A percentile compares a stretch with the other conserved stretches of the same genome.
phyloP scores from a whole-genome alignment of 2,113 vertebrate species.

The Spermophilus dauricus region DNA sequence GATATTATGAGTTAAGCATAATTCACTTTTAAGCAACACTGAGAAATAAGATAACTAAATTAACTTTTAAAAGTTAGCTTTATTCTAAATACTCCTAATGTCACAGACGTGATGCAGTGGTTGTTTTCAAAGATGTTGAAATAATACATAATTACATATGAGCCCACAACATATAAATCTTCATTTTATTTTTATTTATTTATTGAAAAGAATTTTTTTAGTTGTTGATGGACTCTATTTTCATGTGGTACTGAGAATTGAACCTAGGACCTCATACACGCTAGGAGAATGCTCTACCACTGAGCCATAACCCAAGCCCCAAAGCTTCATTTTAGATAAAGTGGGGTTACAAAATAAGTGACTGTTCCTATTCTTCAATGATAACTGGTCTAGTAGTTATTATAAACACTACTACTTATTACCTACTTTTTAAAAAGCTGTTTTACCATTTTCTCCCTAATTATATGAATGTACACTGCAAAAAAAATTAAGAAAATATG shows the following conservation, averaged over 20 bases:
- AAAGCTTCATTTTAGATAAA: background rate
- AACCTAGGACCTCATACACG: no score
- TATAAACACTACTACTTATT: constrained; percentile 7
- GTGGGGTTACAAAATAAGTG: background rate
- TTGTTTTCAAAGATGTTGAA: constrained; percentile 14
- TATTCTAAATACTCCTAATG: constrained; percentile 28
- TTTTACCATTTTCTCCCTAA: background rate
- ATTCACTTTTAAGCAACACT: constrained; percentile 38
- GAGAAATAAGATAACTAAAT: background rate
- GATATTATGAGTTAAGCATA: background rate
- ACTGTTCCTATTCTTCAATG: background rate
- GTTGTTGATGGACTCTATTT: no score
- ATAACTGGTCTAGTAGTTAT: background rate
- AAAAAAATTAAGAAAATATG: background rate
- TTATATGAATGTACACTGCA: background rate
- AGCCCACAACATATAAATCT: no score
- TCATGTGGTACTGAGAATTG: no score
- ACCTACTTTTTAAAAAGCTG: background rate
- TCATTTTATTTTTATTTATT: no score
- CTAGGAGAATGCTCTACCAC: no score
- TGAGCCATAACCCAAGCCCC: no score
- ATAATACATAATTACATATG: background rate
- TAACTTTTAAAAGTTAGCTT: background rate
- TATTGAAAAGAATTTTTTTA: no score
- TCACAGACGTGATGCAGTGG: background rate